Percentiles rank a stretch among this genome's conserved stretches.
phyloP scores from a whole-genome alignment of 1,140 invertebrate species.

The Laodelphax striatellus region DNA sequence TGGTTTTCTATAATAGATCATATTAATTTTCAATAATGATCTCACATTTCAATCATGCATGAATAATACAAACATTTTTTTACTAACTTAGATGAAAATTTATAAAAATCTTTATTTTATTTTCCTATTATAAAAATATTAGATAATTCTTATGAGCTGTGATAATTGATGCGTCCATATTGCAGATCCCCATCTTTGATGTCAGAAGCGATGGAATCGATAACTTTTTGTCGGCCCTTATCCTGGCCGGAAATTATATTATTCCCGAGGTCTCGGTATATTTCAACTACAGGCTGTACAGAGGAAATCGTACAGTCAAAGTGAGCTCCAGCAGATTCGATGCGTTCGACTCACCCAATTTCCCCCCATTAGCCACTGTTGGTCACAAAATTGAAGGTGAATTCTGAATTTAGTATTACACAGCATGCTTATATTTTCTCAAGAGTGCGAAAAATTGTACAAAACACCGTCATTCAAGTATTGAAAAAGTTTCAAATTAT shows the following conservation, averaged over 20 bases:
- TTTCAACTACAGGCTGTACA: constrained; percentile 78
- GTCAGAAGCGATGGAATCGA: constrained; percentile 84
- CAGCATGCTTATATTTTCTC: too few relatives aligned
- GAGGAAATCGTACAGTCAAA: constrained; percentile 87
- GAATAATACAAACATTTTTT: too few relatives aligned
- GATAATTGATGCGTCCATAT: constrained; percentile 14
- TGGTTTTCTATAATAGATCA: too few relatives aligned
- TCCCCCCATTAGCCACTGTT: constrained; percentile 68
- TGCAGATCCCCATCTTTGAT: constrained; percentile 84
- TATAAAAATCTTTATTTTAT: too few relatives aligned
- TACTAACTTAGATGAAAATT: too few relatives aligned
- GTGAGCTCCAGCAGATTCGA: constrained; percentile 64
- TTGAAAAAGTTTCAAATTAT: too few relatives aligned
- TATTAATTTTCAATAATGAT: too few relatives aligned
- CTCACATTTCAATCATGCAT: too few relatives aligned
- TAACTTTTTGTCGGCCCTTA: constrained; percentile 84
- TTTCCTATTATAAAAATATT: too few relatives aligned
- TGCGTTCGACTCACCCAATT: constrained; percentile 88
- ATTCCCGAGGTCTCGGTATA: constrained; percentile 92
- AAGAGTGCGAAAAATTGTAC: too few relatives aligned
- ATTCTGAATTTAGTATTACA: background rate
- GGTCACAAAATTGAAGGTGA: constrained; percentile 59
- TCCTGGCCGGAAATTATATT: constrained; percentile 83
- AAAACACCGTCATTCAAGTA: too few relatives aligned
- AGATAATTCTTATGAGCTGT: too few relatives aligned